Evolutionary conservation across 1,140 invertebrate genomes (phyloP).

Genomic region (Phymastichus coffea): DNA sequence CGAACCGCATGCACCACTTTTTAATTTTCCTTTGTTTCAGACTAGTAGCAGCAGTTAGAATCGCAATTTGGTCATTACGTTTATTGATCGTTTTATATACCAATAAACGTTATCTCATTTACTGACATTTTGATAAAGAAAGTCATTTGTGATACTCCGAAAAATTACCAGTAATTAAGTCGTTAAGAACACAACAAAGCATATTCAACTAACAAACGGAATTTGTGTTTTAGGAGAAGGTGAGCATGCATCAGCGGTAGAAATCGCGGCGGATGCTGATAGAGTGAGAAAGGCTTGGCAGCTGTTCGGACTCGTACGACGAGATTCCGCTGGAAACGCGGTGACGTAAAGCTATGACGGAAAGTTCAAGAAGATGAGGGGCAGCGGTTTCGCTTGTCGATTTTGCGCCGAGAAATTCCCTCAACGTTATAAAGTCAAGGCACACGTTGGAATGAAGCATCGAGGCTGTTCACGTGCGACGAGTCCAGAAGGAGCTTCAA

Average conservation of each 20-base stretch:
- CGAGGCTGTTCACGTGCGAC: slow-evolving; percentile 24
- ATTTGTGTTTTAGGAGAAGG: slow-evolving; percentile 27
- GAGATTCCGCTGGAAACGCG: too few species aligned
- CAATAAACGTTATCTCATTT: slow-evolving; percentile 6
- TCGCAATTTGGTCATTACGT: too few species aligned
- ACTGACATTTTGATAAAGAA: slow-evolving; percentile 3
- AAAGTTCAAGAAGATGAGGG: slow-evolving; percentile 17
- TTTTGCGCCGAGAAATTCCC: slow-evolving; percentile 39
- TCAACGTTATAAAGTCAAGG: slow-evolving; percentile 50
- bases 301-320: too few species aligned
- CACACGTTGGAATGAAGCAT: slow-evolving; percentile 29
- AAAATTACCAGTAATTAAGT: neutral
- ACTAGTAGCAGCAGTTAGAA: too few species aligned
- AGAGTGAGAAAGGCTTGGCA: too few species aligned
- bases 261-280: too few species aligned
- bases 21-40: too few species aligned
- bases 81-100: too few species aligned
- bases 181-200: neutral
- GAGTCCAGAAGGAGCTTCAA: slow-evolving; percentile 30
- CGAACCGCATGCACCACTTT: too few species aligned
- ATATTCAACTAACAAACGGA: neutral
- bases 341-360: too few species aligned
- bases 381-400: slow-evolving; percentile 39
- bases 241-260: too few species aligned
- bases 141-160: too few species aligned